Evolutionary conservation across 2,888 invertebrate species (phyloP), one percentile per base, ranked within the genome.

Genomic region (Brachypterus glaber): DNA sequence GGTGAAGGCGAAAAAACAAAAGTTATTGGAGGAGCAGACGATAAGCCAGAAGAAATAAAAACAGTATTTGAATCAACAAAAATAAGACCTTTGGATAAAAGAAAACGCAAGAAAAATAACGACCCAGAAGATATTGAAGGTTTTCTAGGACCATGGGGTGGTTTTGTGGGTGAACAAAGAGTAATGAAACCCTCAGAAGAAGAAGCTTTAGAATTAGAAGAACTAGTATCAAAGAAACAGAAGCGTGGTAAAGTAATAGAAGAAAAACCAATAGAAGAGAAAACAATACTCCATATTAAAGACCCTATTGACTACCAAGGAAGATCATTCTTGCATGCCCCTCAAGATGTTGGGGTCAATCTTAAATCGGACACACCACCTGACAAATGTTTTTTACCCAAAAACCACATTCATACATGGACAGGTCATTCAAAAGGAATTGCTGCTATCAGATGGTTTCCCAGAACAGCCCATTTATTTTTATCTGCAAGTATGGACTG

Each of bases 111-210:
- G 37, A 83, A 80, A 62, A 98, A 98, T 67, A 82, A 85, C 55
- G 79, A 93, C 54, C 84, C 98, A 0, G 73, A 79, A 12, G 97
- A 99, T 67, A 74, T 98, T 14, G 90, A 85, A 27, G 96, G 96
- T 1, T 99, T 95, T 61, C 70, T 93, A 1, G 98, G 97, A 0
- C 98, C 98, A 0, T 99, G 98, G 98, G 97, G 92, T 39, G 87
- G 87, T 36, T 99, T 76, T 66, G 77, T 80, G 5, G 92, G 93
- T 58, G 97, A 99, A 66, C 74, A 82, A 54, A 79, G 85, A 37
- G 73, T 92, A 1, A 79, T 90, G 57, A 87, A 85, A 61, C 98
- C 98, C 0, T 80, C 83, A 39, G 92, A 92, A 39, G 92, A 96
- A 54, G 91, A 95, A 58, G 85, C 92, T 27, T 90, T 87, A 12